Conservation (phyloP, 1,140 invertebrate genomes). For the Sycobia sp. region DNA sequence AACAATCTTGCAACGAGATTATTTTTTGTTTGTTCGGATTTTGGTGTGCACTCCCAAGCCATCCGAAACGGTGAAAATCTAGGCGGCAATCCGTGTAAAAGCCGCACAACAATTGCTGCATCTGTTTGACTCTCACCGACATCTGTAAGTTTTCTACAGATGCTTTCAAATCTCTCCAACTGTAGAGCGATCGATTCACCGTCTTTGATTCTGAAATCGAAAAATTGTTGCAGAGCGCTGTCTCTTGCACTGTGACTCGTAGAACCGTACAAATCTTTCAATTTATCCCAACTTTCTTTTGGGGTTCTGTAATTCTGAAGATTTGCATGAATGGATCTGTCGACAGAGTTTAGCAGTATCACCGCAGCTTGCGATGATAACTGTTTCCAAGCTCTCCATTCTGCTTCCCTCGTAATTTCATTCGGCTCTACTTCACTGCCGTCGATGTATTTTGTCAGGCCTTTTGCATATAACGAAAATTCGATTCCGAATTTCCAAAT, state of each 20-base stretch:
- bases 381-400: slow-evolving; percentile 8
- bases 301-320: slow-evolving; percentile 9
- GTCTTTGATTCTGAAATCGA: slow-evolving; percentile 3
- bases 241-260: slow-evolving; percentile 3
- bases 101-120: background rate
- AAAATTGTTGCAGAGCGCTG: slow-evolving; percentile 14
- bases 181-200: slow-evolving; percentile 1
- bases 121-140: background rate
- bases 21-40: slow-evolving; percentile 3
- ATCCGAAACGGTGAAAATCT: slow-evolving; percentile 13
- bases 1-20: slow-evolving; percentile 18
- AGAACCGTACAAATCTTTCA: slow-evolving; percentile 1
- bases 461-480: background rate
- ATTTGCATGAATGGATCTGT: background rate
- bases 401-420: background rate
- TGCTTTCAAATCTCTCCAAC: slow-evolving; percentile 17
- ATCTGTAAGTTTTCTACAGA: slow-evolving; percentile 24
- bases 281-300: slow-evolving; percentile 24
- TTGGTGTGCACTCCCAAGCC: slow-evolving; percentile 25
- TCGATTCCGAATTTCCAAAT: no score
- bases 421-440: slow-evolving; percentile 5
- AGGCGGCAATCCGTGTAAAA: slow-evolving; percentile 4
- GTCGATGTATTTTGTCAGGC: background rate
- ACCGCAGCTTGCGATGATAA: background rate
- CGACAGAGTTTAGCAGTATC: slow-evolving; percentile 5